Evolutionary conservation across 2,888 invertebrate genomes (phyloP).

Genomic region (Anagyrus pseudococci): DNA sequence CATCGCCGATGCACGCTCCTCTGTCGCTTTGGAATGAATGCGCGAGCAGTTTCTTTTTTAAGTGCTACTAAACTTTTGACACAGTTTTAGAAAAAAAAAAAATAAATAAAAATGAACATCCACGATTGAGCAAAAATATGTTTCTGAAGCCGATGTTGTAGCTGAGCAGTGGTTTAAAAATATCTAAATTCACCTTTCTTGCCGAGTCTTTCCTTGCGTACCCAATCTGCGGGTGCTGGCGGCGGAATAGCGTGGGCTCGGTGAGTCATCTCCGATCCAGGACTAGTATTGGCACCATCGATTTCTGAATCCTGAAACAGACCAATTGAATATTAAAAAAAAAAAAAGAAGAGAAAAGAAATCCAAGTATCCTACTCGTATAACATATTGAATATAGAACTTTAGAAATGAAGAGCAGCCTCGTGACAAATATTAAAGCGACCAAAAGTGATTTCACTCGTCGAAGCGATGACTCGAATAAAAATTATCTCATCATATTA

Average conservation of each 20-base stretch:
- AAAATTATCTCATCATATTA: no score
- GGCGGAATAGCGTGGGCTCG: constrained; percentile 63
- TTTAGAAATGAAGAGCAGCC: no score
- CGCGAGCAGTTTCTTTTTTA: constrained; percentile 12
- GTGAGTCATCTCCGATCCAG: constrained; percentile 58
- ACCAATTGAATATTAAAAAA: neutral
- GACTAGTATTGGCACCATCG: constrained; percentile 60
- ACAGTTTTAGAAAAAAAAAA: constrained; percentile 2
- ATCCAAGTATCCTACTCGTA: no score
- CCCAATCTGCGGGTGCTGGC: constrained; percentile 80
- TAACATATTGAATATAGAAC: no score
- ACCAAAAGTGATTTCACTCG: no score
- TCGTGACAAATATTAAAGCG: no score
- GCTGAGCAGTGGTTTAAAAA: constrained; percentile 68
- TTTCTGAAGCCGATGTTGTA: neutral
- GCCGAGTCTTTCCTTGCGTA: constrained; percentile 85
- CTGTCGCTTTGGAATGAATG: constrained; percentile 17
- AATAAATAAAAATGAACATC: constrained; percentile 11
- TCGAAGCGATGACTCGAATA: no score
- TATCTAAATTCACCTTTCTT: constrained; percentile 96
- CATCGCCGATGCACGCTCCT: constrained; percentile 13
- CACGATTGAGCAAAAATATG: neutral
- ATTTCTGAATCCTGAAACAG: constrained; percentile 56
- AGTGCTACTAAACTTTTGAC: neutral
- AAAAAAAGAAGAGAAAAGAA: no score